Evolutionary conservation across 2,797 vertebrate genomes (phyloP).

Genomic region (Aselliscus stoliczkanus): DNA sequence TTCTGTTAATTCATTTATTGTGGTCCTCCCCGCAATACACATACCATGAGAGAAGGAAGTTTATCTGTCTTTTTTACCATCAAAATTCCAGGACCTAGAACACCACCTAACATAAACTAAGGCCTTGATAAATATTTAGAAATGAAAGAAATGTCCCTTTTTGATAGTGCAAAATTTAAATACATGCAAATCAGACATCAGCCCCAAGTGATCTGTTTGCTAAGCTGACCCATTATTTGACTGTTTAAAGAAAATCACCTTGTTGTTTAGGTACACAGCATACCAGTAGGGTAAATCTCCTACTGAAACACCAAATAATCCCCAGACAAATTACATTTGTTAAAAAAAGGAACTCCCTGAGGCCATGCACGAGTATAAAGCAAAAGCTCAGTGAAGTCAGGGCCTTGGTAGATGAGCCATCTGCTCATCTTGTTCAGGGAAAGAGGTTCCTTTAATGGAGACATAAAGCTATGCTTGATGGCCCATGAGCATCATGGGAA

Average conservation of each 20-base stretch:
- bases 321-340: not conserved
- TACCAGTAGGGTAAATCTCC: not conserved
- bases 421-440: not conserved
- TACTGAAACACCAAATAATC: not conserved
- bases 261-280: not conserved
- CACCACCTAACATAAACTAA: not conserved
- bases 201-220: not conserved
- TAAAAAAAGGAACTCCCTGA: not conserved
- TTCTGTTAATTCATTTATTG: not conserved
- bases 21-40: not conserved
- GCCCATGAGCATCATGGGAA: not conserved
- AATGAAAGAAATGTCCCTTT: not conserved
- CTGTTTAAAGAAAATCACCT: not conserved
- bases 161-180: not conserved
- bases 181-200: not conserved
- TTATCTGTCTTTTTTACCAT: not conserved
- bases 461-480: not conserved
- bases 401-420: not conserved
- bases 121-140: not conserved
- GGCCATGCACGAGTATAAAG: not conserved
- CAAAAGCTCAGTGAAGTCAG: not conserved
- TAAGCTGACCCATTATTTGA: constrained; percentile 13
- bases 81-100: not conserved
- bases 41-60: not conserved
- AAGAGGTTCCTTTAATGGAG: not conserved